Base-by-base conservation (phyloP, 2,113 vertebrate species). In the Anhinga anhinga region DNA sequence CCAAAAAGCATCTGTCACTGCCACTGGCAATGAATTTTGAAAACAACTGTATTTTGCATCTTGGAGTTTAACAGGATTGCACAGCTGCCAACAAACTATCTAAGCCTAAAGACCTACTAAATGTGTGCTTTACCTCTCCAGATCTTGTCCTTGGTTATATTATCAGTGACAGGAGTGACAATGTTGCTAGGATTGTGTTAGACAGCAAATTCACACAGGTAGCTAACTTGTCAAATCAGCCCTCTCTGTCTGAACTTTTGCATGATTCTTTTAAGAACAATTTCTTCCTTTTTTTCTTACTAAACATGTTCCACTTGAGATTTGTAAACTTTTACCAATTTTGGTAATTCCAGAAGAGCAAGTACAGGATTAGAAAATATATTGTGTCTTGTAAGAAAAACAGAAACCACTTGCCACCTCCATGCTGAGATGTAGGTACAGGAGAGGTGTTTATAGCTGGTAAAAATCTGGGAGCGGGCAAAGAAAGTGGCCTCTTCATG, bases 1-100 rank as follows among this genome's bases (percentile, higher is more conserved):
- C 87, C 77, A 88, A 93, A 96, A 96, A 94, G 70, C 88, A 97
- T 95, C 92, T 97, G 92, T 88, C 86, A 92, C 84, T 0, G n/a
- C 93, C n/a, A 63, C 71, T 80, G 96, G 93, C 95, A 93, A 88
- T 25, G 63, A 58, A 82, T 79, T 96, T 93, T 95, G 82, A 83
- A 94, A 93, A 85, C 66, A 94, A 94, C 91, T 95, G 55, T 56
- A 73, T 82, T 91, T 95, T 82, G 12, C 89, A 83, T 95, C 78
- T 92, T 18, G 4, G 66, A 86, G 80, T 90, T 95, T 95, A 96
- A 96, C 72, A 86, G 50, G 80, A 85, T 91, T 0, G 0, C 88
- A 90, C 63, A 93, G 70, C 58, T 1, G 8, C 49, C 2, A 14
- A 96, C 89, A 81, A 96, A 76, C 23, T 44, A 77, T 55, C 42